Conservation (phyloP, 1,140 invertebrate species). For the Zaprionus ornatus region DNA sequence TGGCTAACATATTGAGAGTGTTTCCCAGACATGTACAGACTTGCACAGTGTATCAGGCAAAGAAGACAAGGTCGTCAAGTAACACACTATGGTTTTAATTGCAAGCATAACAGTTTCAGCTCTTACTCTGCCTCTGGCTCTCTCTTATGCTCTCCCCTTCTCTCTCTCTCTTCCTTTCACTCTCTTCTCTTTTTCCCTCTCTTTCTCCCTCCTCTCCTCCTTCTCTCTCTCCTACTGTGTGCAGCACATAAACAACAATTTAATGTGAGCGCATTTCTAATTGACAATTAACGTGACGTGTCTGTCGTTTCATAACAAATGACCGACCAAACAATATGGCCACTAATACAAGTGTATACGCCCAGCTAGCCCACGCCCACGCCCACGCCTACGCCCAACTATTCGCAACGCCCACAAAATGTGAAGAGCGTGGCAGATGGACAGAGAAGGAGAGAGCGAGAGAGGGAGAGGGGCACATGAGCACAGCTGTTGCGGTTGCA, state of each 20-base stretch:
- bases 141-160: not conserved
- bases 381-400: not conserved
- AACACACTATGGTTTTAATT: not conserved
- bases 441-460: not conserved
- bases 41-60: not conserved
- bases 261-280: conserved; percentile 58
- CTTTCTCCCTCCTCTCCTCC: not conserved
- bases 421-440: not conserved
- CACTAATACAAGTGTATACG: conserved; percentile 20
- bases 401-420: not conserved
- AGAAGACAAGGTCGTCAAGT: not conserved
- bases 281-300: conserved; percentile 61
- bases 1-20: no score
- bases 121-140: not conserved
- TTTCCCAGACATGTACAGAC: no score
- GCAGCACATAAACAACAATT: conserved; percentile 45
- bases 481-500: conserved; percentile 34
- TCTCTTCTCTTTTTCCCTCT: not conserved
- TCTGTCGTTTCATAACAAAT: conserved; percentile 55
- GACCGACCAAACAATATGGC: conserved; percentile 41
- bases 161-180: not conserved
- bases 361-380: not conserved
- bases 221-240: not conserved
- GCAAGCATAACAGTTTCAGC: not conserved
- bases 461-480: not conserved